phyloP scores from a whole-genome alignment of 2,888 invertebrate species.

The Auanema freiburgensis region DNA sequence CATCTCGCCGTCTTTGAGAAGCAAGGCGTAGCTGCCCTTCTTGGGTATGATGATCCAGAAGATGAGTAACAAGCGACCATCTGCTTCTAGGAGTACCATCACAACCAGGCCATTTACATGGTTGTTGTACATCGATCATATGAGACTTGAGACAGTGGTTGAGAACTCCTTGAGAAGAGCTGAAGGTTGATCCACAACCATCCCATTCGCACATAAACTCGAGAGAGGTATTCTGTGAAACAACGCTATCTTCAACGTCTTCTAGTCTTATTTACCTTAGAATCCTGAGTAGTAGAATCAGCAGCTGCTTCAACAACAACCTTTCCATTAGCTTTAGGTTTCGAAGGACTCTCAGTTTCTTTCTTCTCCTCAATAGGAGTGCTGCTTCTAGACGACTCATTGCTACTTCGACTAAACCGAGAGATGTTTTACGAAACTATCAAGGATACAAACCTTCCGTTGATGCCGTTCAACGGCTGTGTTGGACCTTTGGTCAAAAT shows the following conservation, averaged over 20 bases:
- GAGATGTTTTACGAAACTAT: slow-evolving; percentile 1
- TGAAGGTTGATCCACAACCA: slow-evolving; percentile 47
- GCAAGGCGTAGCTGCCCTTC: slow-evolving; percentile 75
- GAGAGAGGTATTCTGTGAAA: slow-evolving; percentile 1
- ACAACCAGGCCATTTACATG: slow-evolving; percentile 59
- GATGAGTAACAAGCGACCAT: slow-evolving; percentile 93
- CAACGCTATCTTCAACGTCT: slow-evolving; percentile 1
- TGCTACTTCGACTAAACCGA: slow-evolving; percentile 10
- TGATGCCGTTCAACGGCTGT: slow-evolving; percentile 13
- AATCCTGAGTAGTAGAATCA: slow-evolving; percentile 17
- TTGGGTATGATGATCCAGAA: slow-evolving; percentile 89
- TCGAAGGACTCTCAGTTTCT: neutral
- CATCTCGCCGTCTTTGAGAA: slow-evolving; percentile 70
- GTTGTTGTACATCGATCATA: slow-evolving; percentile 31
- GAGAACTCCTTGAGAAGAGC: slow-evolving; percentile 36
- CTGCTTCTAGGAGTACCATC: slow-evolving; percentile 52
- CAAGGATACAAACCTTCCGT: slow-evolving; percentile 15
- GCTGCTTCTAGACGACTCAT: slow-evolving; percentile 3
- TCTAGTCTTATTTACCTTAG: slow-evolving; percentile 5
- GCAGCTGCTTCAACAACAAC: slow-evolving; percentile 22
- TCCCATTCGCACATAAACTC: slow-evolving; percentile 63
- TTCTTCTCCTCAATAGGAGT: slow-evolving; percentile 9
- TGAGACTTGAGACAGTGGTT: slow-evolving; percentile 51
- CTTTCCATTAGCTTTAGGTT: slow-evolving; percentile 10
- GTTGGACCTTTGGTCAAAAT: slow-evolving; percentile 24